phyloP scores from a whole-genome alignment of 2,888 invertebrate species.

The Ctenicera cuprea region DNA sequence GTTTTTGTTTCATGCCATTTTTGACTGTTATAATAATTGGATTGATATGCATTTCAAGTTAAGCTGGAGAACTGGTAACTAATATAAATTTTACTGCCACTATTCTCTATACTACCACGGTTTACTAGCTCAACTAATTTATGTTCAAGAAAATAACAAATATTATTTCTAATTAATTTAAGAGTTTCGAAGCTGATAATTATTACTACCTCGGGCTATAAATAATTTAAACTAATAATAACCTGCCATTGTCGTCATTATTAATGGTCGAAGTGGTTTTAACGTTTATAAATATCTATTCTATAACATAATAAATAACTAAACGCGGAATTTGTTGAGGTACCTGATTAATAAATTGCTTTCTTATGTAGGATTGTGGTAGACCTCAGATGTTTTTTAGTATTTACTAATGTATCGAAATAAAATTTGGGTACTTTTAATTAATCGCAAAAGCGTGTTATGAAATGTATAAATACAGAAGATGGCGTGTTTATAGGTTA shows the following conservation, averaged over 20 bases:
- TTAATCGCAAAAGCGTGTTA: too few species aligned
- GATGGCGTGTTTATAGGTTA: too few species aligned
- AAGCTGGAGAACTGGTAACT: background rate
- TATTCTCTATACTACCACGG: too few species aligned
- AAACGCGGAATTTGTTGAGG: background rate
- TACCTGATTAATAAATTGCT: background rate
- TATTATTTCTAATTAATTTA: constrained; percentile 21
- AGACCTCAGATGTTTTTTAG: too few species aligned
- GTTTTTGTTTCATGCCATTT: too few species aligned
- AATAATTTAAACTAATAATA: constrained; percentile 29
- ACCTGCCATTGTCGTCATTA: constrained; percentile 22
- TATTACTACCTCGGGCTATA: constrained; percentile 10
- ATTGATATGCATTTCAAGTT: too few species aligned
- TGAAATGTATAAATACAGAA: too few species aligned
- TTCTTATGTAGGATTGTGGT: too few species aligned
- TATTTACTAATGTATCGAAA: too few species aligned
- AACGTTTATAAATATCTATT: constrained; percentile 9
- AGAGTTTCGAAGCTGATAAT: constrained; percentile 24
- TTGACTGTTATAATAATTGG: too few species aligned
- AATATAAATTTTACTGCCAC: background rate
- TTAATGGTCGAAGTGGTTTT: background rate
- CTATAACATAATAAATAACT: constrained; percentile 1
- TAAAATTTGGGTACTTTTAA: too few species aligned
- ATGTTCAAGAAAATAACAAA: constrained; percentile 9
- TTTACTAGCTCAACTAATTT: constrained; percentile 1